Evolutionary conservation across 2,113 vertebrate species (phyloP), one percentile per base, ranked within the genome.

Genomic region (Glaucidium brasilianum): DNA sequence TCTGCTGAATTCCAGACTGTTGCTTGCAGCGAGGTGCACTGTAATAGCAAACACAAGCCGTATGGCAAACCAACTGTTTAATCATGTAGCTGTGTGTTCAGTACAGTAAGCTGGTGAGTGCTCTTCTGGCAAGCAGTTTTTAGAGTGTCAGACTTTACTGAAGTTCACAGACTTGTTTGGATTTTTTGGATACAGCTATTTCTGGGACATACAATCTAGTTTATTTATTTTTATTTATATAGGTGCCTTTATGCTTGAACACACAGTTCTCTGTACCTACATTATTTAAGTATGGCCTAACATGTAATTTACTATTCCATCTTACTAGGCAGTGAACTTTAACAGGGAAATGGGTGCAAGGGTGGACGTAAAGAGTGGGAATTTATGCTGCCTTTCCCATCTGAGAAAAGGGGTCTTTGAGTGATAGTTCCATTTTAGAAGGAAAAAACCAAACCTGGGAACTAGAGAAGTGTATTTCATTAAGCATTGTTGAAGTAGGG

Each of bases 221-320:
- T 75, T 26, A 50, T 58, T 7, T 13, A 18, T 49, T 37, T 67
- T 14, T 75, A 37, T 56, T 69, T 68, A 17, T 62, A 7, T 41
- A n/a, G 13, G 9, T 73, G 4, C 52, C 8, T 60, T 35, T 87
- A 21, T 71, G 25, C 32, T 78, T 90, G 77, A 76, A 56, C 34
- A 32, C 21, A 20, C 12, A 7, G 10, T 73, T 8, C 10, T 67
- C 16, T 73, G 7, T 68, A 41, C 16, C 23, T 39, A 13, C 15
- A 2, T 63, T 53, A 25, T 78, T 39, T 55, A 49, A 49, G 4
- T 43, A 11, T 79, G 53, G 49, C 79, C 63, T 64, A 68, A 18
- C 20, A 21, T 0, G 0, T 52, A 68, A 23, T 34, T 92, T 64
- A 13, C 8, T n/a, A 3, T 25, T 67, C 25, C 30, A 9, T 52